Conservation (phyloP, 2,888 invertebrate genomes). For the Helicoverpa assulta region DNA sequence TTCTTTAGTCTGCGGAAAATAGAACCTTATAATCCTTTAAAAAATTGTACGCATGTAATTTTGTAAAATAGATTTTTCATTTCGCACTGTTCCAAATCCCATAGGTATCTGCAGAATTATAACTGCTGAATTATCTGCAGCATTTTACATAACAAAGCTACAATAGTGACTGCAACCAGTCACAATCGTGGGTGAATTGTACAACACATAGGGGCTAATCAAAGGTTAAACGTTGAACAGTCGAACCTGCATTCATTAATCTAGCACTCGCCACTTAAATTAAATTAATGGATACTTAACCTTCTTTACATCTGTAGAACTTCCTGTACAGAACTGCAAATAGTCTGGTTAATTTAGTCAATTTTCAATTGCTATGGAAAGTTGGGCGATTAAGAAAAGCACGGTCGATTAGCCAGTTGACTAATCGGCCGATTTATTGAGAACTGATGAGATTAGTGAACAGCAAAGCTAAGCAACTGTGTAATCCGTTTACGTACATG, state of each 20-base stretch:
- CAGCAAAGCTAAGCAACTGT: slow-evolving; percentile 17
- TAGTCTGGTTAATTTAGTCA: slow-evolving; percentile 25
- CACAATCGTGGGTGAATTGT: slow-evolving; percentile 26
- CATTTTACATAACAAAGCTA: not conserved
- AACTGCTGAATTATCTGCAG: too few species aligned
- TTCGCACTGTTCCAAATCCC: too few species aligned
- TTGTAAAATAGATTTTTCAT: not conserved
- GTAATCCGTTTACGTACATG: slow-evolving; percentile 26
- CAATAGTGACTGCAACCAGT: not conserved
- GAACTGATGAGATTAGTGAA: slow-evolving; percentile 47
- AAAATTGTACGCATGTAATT: too few species aligned
- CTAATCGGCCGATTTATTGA: slow-evolving; percentile 45
- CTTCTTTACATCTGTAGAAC: slow-evolving; percentile 42
- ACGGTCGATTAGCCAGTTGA: slow-evolving; percentile 25
- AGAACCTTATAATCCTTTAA: too few species aligned
- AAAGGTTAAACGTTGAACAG: slow-evolving; percentile 60
- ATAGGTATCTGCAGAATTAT: too few species aligned
- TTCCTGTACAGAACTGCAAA: slow-evolving; percentile 23
- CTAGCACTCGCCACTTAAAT: slow-evolving; percentile 53
- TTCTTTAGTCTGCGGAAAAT: too few species aligned
- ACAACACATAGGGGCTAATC: slow-evolving; percentile 56
- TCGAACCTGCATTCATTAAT: slow-evolving; percentile 61
- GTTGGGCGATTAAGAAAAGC: slow-evolving; percentile 30
- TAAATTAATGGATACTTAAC: slow-evolving; percentile 59
- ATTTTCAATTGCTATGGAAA: slow-evolving; percentile 42